A percentile compares a stretch with the other conserved stretches of the same genome.
Evolutionary conservation across 2,797 vertebrate genomes (phyloP).

Genomic region (Lacerta bilineata): DNA sequence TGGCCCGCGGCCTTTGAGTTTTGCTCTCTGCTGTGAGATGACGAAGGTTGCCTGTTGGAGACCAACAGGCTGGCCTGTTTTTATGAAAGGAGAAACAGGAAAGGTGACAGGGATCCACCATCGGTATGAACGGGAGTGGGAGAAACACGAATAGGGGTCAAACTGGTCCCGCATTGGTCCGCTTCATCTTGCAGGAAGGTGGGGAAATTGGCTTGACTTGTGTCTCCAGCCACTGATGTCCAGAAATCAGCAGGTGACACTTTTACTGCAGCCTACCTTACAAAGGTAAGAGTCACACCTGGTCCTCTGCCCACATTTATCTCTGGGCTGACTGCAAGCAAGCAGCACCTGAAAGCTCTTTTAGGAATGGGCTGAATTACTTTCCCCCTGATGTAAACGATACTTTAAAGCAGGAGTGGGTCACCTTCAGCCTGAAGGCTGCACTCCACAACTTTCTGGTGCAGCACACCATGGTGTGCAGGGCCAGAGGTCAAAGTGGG

Average conservation of each 20-base stretch:
- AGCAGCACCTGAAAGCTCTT: too few relatives aligned
- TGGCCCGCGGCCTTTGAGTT: slow-evolving; percentile 14
- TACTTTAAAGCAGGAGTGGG: too few relatives aligned
- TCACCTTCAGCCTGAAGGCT: too few relatives aligned
- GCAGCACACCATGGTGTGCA: too few relatives aligned
- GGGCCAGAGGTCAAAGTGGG: too few relatives aligned
- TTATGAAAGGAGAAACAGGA: neutral
- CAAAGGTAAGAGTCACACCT: too few relatives aligned
- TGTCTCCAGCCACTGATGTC: neutral
- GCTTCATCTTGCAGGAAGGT: neutral
- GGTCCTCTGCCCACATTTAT: too few relatives aligned
- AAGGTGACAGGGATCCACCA: neutral
- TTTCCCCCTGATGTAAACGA: too few relatives aligned
- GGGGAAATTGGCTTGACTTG: neutral
- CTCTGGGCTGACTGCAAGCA: too few relatives aligned
- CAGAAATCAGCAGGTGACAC: neutral
- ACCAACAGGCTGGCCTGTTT: slow-evolving; percentile 4
- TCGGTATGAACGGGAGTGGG: neutral
- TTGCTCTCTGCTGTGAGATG: slow-evolving; percentile 45
- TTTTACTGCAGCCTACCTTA: neutral
- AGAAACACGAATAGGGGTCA: neutral
- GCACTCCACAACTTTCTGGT: too few relatives aligned
- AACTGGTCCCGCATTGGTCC: neutral
- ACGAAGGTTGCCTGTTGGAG: slow-evolving; percentile 39
- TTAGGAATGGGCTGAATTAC: too few relatives aligned